phyloP scores from a whole-genome alignment of 2,797 vertebrate species.

The Rhinophrynus dorsalis region DNA sequence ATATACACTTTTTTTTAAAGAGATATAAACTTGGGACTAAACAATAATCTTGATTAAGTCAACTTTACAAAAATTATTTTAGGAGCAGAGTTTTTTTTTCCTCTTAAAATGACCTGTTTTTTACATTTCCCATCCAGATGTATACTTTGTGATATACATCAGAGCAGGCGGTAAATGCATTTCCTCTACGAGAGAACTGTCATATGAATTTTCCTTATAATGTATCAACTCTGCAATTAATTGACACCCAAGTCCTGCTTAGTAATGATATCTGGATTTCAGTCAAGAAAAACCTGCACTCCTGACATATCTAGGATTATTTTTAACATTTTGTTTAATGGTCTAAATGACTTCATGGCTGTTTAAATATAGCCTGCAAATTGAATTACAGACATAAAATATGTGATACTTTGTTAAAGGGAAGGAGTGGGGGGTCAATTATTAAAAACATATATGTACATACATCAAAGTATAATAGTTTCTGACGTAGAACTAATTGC shows the following conservation, averaged over 20 bases:
- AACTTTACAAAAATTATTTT: slow-evolving; percentile 33
- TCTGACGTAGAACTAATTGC: too few species aligned
- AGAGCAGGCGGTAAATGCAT: not conserved
- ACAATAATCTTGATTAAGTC: slow-evolving; percentile 44
- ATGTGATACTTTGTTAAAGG: too few species aligned
- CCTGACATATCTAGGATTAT: not conserved
- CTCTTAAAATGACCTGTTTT: not conserved
- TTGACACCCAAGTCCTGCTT: not conserved
- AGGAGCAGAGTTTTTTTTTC: slow-evolving; percentile 21
- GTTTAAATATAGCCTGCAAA: too few species aligned
- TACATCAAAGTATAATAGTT: too few species aligned
- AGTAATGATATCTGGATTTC: not conserved
- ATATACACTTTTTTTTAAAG: slow-evolving; percentile 55
- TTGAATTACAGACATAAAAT: too few species aligned
- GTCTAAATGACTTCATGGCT: not conserved
- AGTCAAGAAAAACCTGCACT: not conserved
- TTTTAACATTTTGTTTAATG: not conserved
- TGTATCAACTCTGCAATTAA: not conserved
- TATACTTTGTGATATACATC: slow-evolving; percentile 7
- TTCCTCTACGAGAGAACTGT: not conserved
- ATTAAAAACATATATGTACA: too few species aligned
- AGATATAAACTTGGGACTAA: slow-evolving; percentile 53
- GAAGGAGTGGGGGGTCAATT: too few species aligned
- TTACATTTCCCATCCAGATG: not conserved
- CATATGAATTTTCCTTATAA: not conserved